These are phyloP conservation scores for Drosophila tanythrix DNA, from an alignment of 2,888 invertebrate genomes.

Conservation along the genomic window DNA sequence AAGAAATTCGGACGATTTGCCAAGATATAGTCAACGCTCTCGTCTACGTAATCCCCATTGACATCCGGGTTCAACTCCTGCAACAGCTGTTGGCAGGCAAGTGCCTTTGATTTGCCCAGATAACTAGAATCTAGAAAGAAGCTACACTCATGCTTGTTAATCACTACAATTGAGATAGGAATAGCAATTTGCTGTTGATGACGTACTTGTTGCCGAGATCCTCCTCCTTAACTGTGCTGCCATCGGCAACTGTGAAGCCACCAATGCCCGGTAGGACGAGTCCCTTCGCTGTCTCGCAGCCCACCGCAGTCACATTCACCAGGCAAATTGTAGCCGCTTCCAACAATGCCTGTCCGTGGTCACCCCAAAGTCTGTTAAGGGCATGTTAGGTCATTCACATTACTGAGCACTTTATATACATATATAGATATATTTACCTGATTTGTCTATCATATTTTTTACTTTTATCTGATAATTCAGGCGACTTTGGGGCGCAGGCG, in stretches of 20 bases:
- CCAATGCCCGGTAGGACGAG: slow-evolving; percentile 97
- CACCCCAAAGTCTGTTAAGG: slow-evolving; percentile 95
- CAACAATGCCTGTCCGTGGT: slow-evolving; percentile 96
- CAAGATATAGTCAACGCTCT: slow-evolving; percentile 93
- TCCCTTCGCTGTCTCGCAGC: slow-evolving; percentile 97
- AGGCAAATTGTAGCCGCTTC: slow-evolving; percentile 96
- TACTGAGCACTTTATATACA: not conserved
- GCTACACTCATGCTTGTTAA: slow-evolving; percentile 84
- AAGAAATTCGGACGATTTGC: slow-evolving; percentile 95
- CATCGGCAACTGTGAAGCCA: slow-evolving; percentile 96
- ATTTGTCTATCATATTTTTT: slow-evolving; percentile 92
- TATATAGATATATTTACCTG: slow-evolving; percentile 84
- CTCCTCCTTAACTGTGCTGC: slow-evolving; percentile 92
- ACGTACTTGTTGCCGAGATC: slow-evolving; percentile 96
- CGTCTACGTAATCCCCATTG: slow-evolving; percentile 95
- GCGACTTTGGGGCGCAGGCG: slow-evolving; percentile 86
- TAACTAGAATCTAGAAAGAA: slow-evolving; percentile 95
- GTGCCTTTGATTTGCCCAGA: slow-evolving; percentile 93
- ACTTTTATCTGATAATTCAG: slow-evolving; percentile 89
- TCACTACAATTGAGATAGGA: not conserved
- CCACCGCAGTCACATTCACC: slow-evolving; percentile 96
- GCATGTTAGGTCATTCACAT: not conserved
- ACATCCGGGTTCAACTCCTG: slow-evolving; percentile 97
- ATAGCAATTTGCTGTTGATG: not conserved
- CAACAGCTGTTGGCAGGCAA: slow-evolving; percentile 92